A percentile compares a stretch with the other conserved stretches of the same genome.
These are phyloP conservation scores for Holcopasites calliopsidis DNA, from an alignment of 1,140 invertebrate genomes.

Conservation along the genomic window DNA sequence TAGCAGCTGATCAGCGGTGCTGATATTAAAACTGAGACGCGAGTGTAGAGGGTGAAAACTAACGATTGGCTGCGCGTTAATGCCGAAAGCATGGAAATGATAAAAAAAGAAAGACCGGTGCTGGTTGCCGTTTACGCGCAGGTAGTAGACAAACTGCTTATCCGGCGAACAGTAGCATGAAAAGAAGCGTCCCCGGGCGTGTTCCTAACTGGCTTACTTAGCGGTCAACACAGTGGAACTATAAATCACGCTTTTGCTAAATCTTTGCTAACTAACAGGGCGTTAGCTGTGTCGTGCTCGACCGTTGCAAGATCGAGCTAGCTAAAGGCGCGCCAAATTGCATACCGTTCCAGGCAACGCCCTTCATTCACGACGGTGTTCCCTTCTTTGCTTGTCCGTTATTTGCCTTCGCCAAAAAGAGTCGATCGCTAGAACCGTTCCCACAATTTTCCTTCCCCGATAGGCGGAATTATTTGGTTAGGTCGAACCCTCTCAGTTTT, in stretches of 20 bases:
- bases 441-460: too few species aligned
- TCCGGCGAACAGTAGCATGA: conserved; percentile 6
- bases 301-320: background rate
- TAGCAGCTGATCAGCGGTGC: background rate
- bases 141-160: background rate
- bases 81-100: background rate
- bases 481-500: too few species aligned
- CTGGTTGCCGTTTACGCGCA: background rate
- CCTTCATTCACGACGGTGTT: background rate
- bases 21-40: background rate
- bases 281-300: background rate
- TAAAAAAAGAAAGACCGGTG: background rate
- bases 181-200: conserved; percentile 23
- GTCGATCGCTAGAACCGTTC: background rate
- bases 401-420: background rate
- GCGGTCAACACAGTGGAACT: background rate
- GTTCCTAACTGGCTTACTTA: background rate
- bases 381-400: background rate
- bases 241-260: conserved; percentile 13
- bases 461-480: too few species aligned
- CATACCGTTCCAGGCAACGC: background rate
- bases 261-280: conserved; percentile 30
- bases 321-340: background rate
- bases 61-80: conserved; percentile 4
- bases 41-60: background rate